These are phyloP conservation scores for Hydra vulgaris DNA, from an alignment of 30 jellyfish, hydroid and myxozoan species.

Conservation along the genomic window DNA sequence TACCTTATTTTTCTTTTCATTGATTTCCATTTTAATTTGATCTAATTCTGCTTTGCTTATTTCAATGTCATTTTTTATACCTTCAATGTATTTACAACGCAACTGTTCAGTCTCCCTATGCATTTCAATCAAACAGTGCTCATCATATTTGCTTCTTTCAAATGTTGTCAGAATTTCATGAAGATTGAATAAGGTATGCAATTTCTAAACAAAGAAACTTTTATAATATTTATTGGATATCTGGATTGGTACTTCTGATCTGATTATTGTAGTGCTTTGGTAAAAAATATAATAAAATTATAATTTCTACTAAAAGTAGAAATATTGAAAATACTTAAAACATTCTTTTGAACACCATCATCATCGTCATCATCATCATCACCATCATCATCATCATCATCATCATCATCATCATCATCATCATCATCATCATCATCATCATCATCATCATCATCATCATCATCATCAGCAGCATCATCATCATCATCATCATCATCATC, in stretches of 20 bases:
- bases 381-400: not conserved
- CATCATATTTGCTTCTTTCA: not conserved
- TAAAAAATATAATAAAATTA: too few species aligned
- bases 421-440: conserved; percentile 12
- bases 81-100: conserved; percentile 2
- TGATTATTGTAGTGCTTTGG: too few species aligned
- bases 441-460: not conserved
- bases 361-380: not conserved
- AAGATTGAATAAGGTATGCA: conserved; percentile 27
- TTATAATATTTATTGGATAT: not conserved
- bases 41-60: not conserved
- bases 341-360: not conserved
- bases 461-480: too few species aligned
- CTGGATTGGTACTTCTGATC: too few species aligned
- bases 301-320: too few species aligned
- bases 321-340: too few species aligned
- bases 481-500: too few species aligned
- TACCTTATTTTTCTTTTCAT: conserved; percentile 12
- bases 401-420: conserved; percentile 1
- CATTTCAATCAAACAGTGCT: not conserved
- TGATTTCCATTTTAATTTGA: conserved; percentile 5
- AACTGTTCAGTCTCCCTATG: not conserved
- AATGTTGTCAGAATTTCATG: not conserved
- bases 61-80: not conserved
- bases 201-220: conserved; percentile 5